Evolutionary conservation across 2,888 invertebrate genomes (phyloP).

Genomic region (Ptychoptera contaminata): DNA sequence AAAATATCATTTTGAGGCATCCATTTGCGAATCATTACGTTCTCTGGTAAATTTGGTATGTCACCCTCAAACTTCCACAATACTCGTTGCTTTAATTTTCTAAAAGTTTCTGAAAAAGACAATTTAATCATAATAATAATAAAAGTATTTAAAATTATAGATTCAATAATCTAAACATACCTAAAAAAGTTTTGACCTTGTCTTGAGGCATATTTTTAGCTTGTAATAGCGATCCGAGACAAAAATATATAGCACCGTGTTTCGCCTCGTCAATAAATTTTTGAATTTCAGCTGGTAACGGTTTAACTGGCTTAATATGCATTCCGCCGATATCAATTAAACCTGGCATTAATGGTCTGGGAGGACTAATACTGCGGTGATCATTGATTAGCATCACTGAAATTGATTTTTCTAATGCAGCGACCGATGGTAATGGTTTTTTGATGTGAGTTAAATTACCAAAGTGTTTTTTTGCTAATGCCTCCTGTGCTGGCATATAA

Average conservation of each 20-base stretch:
- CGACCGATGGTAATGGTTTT: conserved; percentile 27
- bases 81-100: conserved; percentile 31
- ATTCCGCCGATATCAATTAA: conserved; percentile 27
- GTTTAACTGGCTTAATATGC: conserved; percentile 22
- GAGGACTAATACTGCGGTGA: conserved; percentile 33
- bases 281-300: conserved; percentile 23
- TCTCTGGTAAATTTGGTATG: conserved; percentile 25
- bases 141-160: neutral
- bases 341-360: conserved; percentile 30
- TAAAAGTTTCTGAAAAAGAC: conserved; percentile 27
- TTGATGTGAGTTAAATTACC: neutral
- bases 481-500: conserved; percentile 25
- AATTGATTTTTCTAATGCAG: conserved; percentile 32
- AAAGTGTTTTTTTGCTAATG: conserved; percentile 25
- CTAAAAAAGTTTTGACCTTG: conserved; percentile 17
- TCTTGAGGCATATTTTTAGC: conserved; percentile 30
- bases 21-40: conserved; percentile 35
- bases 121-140: neutral
- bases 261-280: conserved; percentile 27
- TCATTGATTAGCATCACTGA: conserved; percentile 36
- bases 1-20: conserved; percentile 37
- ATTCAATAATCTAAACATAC: neutral
- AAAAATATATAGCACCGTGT: conserved; percentile 33
- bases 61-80: conserved; percentile 37
- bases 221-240: conserved; percentile 32